Base-by-base conservation (phyloP, 2,113 vertebrate species). In the Fregetta grallaria region DNA sequence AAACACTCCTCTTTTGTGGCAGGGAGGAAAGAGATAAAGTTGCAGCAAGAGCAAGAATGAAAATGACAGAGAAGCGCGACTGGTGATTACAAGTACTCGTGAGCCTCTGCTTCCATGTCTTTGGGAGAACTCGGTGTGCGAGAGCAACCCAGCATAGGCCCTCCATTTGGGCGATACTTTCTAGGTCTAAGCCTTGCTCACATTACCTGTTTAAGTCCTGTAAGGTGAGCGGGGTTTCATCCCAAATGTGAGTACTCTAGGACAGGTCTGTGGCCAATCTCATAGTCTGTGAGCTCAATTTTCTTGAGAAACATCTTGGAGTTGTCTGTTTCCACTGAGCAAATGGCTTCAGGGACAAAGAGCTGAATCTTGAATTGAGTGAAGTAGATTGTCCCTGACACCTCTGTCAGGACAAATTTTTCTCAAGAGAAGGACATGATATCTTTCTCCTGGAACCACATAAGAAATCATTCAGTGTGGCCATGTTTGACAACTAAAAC, bases 321-420 rank as follows among this genome's bases (percentile, higher is more conserved):
- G 62, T 85, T 95, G 77, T 96, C 95, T 81, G 79, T 62, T 52
- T 93, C 34, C 0, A 0, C 65, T 81, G 58, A 95, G 67, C 32
- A 86, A 94, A 95, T 0, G 0, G 86, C 96, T 97, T 79, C 49
- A 52, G 97, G 96, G 94, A 79, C 73, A 85, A 74, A 72, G 38
- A 82, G 20, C 29, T 87, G 88, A 91, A 56, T 94, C 71, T 32
- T 82, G 74, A 65, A 55, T 15, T 89, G 89, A 86, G n/a, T 97
- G 94, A 97, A 92, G 74, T 85, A 95, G 80, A 95, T 97, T 90
- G 77, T 66, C 67, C 38, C 40, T 95, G 97, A 94, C 97, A 91
- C 62, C 89, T 95, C 92, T 97, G 96, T 95, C 97, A 95, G 91
- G 84, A 85, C 63, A 90, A 79, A 74, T 97, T 82, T 87, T 90